Percentiles rank a stretch among this genome's conserved stretches.
Evolutionary conservation across 1,140 invertebrate genomes (phyloP).

Genomic region (Pseudomyrmex concolor): DNA sequence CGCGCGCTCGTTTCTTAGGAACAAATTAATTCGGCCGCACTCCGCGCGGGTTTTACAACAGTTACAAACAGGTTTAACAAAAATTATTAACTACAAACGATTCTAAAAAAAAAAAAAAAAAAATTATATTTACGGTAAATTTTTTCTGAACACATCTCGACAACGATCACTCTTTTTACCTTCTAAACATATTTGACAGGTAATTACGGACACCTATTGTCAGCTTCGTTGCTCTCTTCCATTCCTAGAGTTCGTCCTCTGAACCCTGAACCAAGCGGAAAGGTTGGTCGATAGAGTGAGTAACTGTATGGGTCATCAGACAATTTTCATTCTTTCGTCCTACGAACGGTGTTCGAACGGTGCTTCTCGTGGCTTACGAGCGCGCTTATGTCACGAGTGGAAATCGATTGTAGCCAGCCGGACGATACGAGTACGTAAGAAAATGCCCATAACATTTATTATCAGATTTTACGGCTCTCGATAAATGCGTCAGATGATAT

Average conservation of each 20-base stretch:
- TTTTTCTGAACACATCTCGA: too few relatives aligned
- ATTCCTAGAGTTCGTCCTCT: slow-evolving; percentile 67
- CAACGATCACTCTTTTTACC: background rate
- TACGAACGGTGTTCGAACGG: slow-evolving; percentile 58
- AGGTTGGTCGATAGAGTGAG: slow-evolving; percentile 64
- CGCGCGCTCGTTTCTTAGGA: background rate
- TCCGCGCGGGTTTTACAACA: too few relatives aligned
- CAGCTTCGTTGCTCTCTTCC: slow-evolving; percentile 68
- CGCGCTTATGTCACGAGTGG: slow-evolving; percentile 37
- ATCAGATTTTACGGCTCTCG: slow-evolving; percentile 46
- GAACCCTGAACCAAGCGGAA: slow-evolving; percentile 76
- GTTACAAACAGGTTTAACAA: too few relatives aligned
- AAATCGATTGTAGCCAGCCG: slow-evolving; percentile 55
- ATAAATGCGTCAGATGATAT: slow-evolving; percentile 33
- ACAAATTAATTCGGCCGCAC: too few relatives aligned
- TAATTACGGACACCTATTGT: background rate
- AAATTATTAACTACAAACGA: too few relatives aligned
- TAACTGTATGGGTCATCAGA: slow-evolving; percentile 76
- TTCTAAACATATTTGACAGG: background rate
- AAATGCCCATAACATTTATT: slow-evolving; percentile 36
- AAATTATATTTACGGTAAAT: too few relatives aligned
- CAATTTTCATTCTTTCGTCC: slow-evolving; percentile 76
- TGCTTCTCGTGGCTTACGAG: slow-evolving; percentile 42
- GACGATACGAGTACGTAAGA: slow-evolving; percentile 21
- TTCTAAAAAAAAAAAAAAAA: too few relatives aligned